Evolutionary conservation across 2,113 vertebrate genomes (phyloP).

Genomic region (Datnioides undecimradiatus): DNA sequence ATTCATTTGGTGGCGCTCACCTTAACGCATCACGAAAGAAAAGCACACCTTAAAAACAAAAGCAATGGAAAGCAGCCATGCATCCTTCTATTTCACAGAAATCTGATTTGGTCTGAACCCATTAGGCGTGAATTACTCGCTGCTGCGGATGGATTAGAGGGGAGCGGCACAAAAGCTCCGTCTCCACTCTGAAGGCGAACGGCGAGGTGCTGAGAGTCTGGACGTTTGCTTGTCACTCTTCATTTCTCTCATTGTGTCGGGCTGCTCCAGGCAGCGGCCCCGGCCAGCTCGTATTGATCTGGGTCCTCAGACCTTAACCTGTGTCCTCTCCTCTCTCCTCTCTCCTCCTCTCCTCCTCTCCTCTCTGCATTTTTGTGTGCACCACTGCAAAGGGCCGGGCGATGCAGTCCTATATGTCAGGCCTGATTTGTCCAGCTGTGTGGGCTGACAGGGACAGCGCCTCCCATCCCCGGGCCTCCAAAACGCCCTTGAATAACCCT

Average conservation of each 20-base stretch:
- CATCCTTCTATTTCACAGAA: conserved; percentile 57
- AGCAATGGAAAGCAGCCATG: conserved; percentile 41
- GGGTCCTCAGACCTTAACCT: conserved; percentile 63
- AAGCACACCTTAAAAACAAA: conserved; percentile 32
- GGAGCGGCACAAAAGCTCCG: conserved; percentile 39
- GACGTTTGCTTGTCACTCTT: conserved; percentile 69
- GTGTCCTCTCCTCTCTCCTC: conserved; percentile 45
- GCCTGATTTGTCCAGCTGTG: conserved; percentile 71
- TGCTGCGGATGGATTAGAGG: conserved; percentile 53
- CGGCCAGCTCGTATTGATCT: conserved; percentile 69
- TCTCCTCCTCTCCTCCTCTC: conserved; percentile 5
- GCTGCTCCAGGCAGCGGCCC: conserved; percentile 62
- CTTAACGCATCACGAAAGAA: conserved; percentile 19
- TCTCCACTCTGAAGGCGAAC: conserved; percentile 45
- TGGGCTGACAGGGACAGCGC: conserved; percentile 44
- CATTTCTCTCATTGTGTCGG: conserved; percentile 71
- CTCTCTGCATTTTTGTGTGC: conserved; percentile 16
- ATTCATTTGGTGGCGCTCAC: conserved; percentile 7
- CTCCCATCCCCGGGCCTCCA: conserved; percentile 48
- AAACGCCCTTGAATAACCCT: conserved; percentile 71
- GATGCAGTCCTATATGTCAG: conserved; percentile 46
- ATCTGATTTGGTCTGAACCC: conserved; percentile 54
- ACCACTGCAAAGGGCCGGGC: conserved; percentile 42
- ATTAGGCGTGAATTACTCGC: conserved; percentile 41
- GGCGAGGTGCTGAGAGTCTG: conserved; percentile 49